A percentile compares a stretch with the other conserved stretches of the same genome.
These are phyloP conservation scores for Ephydatia muelleri DNA, from an alignment of 37 sponge, comb jelly and placozoan species.

Conservation along the genomic window DNA sequence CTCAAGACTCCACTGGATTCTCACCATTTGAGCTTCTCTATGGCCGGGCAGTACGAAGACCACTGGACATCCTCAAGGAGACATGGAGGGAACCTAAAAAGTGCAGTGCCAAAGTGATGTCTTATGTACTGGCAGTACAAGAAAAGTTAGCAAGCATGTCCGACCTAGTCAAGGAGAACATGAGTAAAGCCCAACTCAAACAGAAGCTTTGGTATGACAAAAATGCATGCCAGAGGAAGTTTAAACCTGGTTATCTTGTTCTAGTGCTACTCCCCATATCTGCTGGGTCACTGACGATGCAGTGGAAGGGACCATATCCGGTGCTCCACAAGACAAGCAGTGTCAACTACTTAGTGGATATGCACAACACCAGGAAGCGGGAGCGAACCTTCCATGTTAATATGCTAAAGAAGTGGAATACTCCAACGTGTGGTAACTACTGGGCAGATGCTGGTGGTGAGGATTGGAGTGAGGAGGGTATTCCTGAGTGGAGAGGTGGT, in stretches of 20 bases:
- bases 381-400: slow-evolving; percentile 43
- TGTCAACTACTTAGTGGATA: slow-evolving; percentile 40
- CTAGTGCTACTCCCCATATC: slow-evolving; percentile 49
- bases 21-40: slow-evolving; percentile 45
- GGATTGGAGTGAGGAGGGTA: background rate
- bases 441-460: background rate
- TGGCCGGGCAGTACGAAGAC: slow-evolving; percentile 27
- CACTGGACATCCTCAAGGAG: slow-evolving; percentile 29
- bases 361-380: slow-evolving; percentile 23
- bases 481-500: slow-evolving; percentile 25
- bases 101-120: too few relatives aligned
- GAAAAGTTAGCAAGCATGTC: too few relatives aligned
- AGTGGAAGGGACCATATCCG: slow-evolving; percentile 28
- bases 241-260: slow-evolving; percentile 54
- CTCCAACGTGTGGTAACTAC: background rate
- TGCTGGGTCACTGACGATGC: slow-evolving; percentile 12
- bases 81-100: slow-evolving; percentile 26
- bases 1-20: slow-evolving; percentile 38
- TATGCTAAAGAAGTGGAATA: slow-evolving; percentile 37
- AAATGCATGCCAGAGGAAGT: slow-evolving; percentile 28
- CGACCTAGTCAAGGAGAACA: too few relatives aligned
- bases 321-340: background rate
- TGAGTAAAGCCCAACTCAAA: background rate
- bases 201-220: background rate
- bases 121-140: too few relatives aligned